Evolutionary conservation across 2,888 invertebrate genomes (phyloP), one percentile per base, ranked within the genome.

Genomic region (Thymelicus sylvestris): DNA sequence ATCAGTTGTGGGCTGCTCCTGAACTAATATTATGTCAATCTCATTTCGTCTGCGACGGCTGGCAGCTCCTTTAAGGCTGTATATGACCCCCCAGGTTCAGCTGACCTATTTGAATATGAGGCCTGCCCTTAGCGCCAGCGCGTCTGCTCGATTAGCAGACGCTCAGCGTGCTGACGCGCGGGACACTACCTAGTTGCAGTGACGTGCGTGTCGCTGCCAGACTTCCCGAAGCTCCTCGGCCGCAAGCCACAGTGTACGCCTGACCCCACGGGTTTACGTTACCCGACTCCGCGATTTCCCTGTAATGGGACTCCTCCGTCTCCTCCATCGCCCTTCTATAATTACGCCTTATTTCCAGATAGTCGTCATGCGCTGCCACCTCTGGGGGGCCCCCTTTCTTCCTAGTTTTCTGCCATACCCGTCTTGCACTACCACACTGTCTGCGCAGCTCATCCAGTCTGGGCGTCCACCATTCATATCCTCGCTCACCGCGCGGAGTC

Each of bases 381-480:
- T 60, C 64, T 0, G 24, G 12, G 7, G 55, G 61, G 0, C 65
- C 65, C 2, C 71, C 69, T n/a, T 13, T 47, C 8, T 67, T 50
- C 10, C 73, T 19, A 8, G 69, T 50, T n/a, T 24, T 15, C 57
- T 76, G 76, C 77, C 77, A 74, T 0, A 10, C 64, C 0, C 76
- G 67, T 10, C 59, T 24, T 0, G 65, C 48, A 7, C 50, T 57
- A 8, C 41, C 41, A 6, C 44, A 48, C 1, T 60, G 15, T 0
- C n/a, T 52, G 7, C 75, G 71, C 12, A 67, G 52, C 0, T 6
- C 6, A 6, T 73, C 77, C 7, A 77, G 52, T 2, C 50, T 64
- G 0, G 52, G 48, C 1, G 72, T 65, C 74, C 77, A 76, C 75
- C 76, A 75, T 57, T 77, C 77, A 39, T 75, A 74, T 10, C 75